Percentiles rank a stretch among this genome's conserved stretches.
Conservation (phyloP, 2,113 vertebrate genomes). For the Lampris megalopsis region DNA sequence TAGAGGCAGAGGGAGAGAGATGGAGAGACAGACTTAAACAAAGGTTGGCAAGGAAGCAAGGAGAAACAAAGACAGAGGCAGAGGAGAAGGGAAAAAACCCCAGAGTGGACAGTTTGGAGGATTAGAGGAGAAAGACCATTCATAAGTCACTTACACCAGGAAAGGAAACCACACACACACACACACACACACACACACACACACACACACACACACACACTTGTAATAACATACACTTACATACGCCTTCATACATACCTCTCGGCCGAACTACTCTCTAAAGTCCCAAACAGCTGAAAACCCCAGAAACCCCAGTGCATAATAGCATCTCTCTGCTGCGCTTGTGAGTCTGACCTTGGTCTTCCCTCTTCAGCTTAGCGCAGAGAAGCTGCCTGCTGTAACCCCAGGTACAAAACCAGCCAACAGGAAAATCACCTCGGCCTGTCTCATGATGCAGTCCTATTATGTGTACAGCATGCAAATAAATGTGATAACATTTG, state of each 20-base stretch:
- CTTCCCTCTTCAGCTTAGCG: constrained; percentile 20
- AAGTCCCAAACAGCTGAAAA: constrained; percentile 2
- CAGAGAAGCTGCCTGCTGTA: constrained; percentile 48
- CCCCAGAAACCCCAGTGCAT: not conserved
- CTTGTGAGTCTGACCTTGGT: constrained; percentile 56
- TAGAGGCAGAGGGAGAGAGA: constrained; percentile 24
- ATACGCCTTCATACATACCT: not conserved
- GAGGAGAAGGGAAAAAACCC: not conserved
- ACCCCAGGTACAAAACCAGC: constrained; percentile 39
- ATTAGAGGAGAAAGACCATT: constrained; percentile 3
- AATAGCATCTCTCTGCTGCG: constrained; percentile 6
- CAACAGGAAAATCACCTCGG: constrained; percentile 38
- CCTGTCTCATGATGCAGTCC: constrained; percentile 30
- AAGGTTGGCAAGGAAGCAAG: constrained; percentile 5
- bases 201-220: not conserved
- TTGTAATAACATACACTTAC: not conserved
- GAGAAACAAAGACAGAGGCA: constrained; percentile 18
- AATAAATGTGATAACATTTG: constrained; percentile 48
- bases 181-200: constrained; percentile 13
- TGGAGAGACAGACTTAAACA: constrained; percentile 28
- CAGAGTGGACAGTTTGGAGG: constrained; percentile 43
- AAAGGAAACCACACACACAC: constrained; percentile 23
- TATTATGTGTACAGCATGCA: constrained; percentile 38
- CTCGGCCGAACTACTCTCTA: not conserved
- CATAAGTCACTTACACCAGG: constrained; percentile 19